A percentile compares a stretch with the other conserved stretches of the same genome.
Evolutionary conservation across 2,797 vertebrate genomes (phyloP).

Genomic region (Gorsachius magnificus): DNA sequence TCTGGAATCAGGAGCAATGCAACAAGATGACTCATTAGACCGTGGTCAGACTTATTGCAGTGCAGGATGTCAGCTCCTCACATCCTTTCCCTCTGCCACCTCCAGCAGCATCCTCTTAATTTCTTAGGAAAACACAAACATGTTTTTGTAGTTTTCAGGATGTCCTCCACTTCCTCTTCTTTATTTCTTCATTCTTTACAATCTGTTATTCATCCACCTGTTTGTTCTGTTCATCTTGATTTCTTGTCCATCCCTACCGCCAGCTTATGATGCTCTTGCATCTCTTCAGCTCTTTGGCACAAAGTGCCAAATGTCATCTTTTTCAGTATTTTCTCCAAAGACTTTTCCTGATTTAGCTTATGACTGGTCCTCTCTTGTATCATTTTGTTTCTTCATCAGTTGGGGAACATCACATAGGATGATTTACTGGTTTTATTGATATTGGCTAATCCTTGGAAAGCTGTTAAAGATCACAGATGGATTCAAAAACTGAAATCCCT

Average conservation of each 20-base stretch:
- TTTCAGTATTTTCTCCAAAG: neutral
- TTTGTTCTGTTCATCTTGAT: neutral
- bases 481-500: neutral
- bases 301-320: neutral
- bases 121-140: slow-evolving; percentile 5
- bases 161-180: neutral
- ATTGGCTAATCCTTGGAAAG: neutral
- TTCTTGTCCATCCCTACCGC: neutral
- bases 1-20: neutral
- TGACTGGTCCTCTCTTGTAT: neutral
- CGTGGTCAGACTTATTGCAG: neutral
- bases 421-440: neutral
- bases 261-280: neutral
- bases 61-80: neutral
- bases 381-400: neutral
- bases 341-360: neutral
- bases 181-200: neutral
- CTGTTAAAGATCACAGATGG: neutral
- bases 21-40: neutral
- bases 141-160: neutral
- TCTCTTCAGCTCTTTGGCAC: neutral
- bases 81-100: neutral
- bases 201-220: neutral
- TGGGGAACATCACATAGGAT: neutral
- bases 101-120: neutral